A percentile compares a stretch with the other conserved stretches of the same genome.
Conservation (phyloP, 2,888 invertebrate species). For the Xestia sexstrigata region DNA sequence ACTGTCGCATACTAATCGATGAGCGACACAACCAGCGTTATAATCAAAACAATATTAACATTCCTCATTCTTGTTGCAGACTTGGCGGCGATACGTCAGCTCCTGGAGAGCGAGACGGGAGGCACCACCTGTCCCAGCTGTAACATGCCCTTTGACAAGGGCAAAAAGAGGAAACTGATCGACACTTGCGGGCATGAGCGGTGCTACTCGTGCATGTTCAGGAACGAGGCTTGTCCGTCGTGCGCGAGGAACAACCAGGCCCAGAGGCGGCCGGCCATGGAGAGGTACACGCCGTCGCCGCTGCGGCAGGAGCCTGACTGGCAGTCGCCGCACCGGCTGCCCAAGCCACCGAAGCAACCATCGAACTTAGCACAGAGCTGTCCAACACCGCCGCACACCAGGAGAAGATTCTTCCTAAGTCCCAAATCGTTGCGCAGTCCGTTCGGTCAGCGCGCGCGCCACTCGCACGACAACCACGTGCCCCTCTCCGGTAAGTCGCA, state of each 20-base stretch:
- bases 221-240: conserved; percentile 97
- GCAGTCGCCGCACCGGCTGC: conserved; percentile 90
- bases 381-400: conserved; percentile 94
- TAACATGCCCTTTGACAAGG: conserved; percentile 98
- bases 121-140: conserved; percentile 95
- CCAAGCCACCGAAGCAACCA: conserved; percentile 91
- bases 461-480: conserved; percentile 91
- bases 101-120: conserved; percentile 94
- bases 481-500: conserved; percentile 92
- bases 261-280: conserved; percentile 83
- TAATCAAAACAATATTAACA: conserved; percentile 66
- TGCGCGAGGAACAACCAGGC: conserved; percentile 91
- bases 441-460: conserved; percentile 91
- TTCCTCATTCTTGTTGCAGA: conserved; percentile 91
- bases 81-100: conserved; percentile 95
- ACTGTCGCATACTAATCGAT: conserved; percentile 67
- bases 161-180: conserved; percentile 98
- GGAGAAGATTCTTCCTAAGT: conserved; percentile 95
- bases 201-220: conserved; percentile 98
- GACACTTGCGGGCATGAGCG: conserved; percentile 99
- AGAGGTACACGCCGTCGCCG: conserved; percentile 86
- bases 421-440: conserved; percentile 95
- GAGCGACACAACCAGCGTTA: conserved; percentile 53
- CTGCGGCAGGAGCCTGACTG: conserved; percentile 85
- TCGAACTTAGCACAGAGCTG: conserved; percentile 92